These are phyloP conservation scores for Contarinia nasturtii DNA, from an alignment of 1,140 invertebrate genomes.

Conservation along the genomic window DNA sequence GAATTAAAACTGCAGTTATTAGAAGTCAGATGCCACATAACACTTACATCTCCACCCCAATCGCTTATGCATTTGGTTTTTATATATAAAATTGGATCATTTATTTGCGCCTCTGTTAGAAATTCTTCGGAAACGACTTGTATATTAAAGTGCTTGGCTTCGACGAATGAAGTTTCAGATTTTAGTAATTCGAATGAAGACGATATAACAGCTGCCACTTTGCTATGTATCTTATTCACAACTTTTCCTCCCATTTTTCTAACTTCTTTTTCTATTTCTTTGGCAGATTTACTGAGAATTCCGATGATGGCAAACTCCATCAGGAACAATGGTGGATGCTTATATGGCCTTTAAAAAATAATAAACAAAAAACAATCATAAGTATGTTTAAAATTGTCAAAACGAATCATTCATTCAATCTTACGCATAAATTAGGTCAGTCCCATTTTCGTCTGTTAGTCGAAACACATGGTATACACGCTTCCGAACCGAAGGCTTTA, in stretches of 20 bases:
- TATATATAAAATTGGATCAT: slow-evolving; percentile 38
- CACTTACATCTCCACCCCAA: slow-evolving; percentile 51
- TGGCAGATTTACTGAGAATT: slow-evolving; percentile 33
- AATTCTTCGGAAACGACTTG: slow-evolving; percentile 68
- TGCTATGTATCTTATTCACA: slow-evolving; percentile 39
- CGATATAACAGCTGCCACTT: slow-evolving; percentile 57
- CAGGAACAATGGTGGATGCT: slow-evolving; percentile 47
- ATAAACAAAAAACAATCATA: no score
- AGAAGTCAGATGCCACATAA: slow-evolving; percentile 1
- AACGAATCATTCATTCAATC: no score
- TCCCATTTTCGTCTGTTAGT: no score
- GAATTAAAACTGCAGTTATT: no score
- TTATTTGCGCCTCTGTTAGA: slow-evolving; percentile 42
- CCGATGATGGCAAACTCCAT: slow-evolving; percentile 63
- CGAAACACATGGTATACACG: no score
- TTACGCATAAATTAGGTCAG: no score
- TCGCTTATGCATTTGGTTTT: slow-evolving; percentile 52
- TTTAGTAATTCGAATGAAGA: slow-evolving; percentile 47
- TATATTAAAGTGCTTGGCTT: slow-evolving; percentile 47
- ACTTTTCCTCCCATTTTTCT: slow-evolving; percentile 57
- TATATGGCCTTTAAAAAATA: no score
- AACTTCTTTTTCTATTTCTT: slow-evolving; percentile 46
- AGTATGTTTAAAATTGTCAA: no score
- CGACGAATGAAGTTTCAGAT: slow-evolving; percentile 41
- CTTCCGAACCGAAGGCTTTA: no score